These are phyloP conservation scores for Cranoglanis bouderius DNA, from an alignment of 2,113 vertebrate genomes.

Conservation along the genomic window DNA sequence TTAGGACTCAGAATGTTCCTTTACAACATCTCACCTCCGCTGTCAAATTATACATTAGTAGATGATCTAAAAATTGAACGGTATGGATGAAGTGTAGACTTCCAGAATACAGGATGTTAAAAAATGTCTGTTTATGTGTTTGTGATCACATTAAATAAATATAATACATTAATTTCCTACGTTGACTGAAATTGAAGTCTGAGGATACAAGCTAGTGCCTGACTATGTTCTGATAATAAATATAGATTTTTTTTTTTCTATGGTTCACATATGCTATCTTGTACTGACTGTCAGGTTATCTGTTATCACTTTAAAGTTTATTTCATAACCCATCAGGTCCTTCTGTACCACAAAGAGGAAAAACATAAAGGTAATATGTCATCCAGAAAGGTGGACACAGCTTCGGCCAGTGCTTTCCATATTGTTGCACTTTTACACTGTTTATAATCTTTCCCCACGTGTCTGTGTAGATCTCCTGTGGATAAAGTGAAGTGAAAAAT, in stretches of 20 bases:
- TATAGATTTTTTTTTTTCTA: neutral
- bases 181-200: neutral
- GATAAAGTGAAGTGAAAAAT: no score
- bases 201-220: neutral
- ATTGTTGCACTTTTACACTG: neutral
- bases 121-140: neutral
- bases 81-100: neutral
- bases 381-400: neutral
- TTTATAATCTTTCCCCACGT: neutral
- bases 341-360: neutral
- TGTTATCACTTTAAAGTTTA: neutral
- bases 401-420: neutral
- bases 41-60: conserved; percentile 3
- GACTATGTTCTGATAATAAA: neutral
- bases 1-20: conserved; percentile 16
- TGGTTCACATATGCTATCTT: neutral
- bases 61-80: neutral
- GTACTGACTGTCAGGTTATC: neutral
- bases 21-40: conserved; percentile 17
- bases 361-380: neutral
- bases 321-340: neutral
- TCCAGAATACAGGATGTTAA: neutral
- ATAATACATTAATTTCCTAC: neutral
- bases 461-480: neutral
- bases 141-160: neutral